Conservation (phyloP, 2,797 vertebrate genomes). For the Pogonophryne albipinna region DNA sequence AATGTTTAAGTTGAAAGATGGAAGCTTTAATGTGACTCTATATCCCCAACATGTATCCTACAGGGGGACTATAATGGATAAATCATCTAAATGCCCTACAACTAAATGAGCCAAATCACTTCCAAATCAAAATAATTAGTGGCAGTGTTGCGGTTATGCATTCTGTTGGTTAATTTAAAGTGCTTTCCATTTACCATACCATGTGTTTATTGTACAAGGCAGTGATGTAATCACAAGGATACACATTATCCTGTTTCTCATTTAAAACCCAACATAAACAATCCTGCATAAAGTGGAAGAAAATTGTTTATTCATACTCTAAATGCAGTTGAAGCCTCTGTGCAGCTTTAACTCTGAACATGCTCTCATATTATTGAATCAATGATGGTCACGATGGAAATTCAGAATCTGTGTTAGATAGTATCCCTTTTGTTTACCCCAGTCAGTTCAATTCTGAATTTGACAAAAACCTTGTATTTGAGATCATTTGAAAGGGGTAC, state of each 20-base stretch:
- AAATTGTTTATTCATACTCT: constrained; percentile 17
- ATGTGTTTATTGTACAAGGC: constrained; percentile 24
- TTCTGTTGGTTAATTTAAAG: constrained; percentile 29
- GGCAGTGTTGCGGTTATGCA: constrained; percentile 4
- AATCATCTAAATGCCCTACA: background rate
- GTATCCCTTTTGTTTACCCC: background rate
- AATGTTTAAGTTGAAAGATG: background rate
- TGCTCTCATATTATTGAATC: constrained; percentile 1
- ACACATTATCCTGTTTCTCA: constrained; percentile 25
- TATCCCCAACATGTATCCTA: constrained; percentile 1
- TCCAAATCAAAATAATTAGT: background rate
- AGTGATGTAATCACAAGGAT: constrained; percentile 8
- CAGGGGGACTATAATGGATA: no score
- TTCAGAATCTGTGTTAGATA: background rate
- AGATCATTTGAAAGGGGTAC: background rate
- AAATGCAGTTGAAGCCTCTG: background rate
- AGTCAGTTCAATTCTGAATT: no score
- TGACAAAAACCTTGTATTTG: no score
- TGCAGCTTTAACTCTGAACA: constrained; percentile 11
- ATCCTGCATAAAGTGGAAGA: background rate
- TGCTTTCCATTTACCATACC: constrained; percentile 13
- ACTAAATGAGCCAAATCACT: constrained; percentile 1
- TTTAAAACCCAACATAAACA: constrained; percentile 31
- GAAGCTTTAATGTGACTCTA: constrained; percentile 1
- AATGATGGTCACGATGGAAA: background rate